A percentile compares a stretch with the other conserved stretches of the same genome.
Evolutionary conservation across 1,140 invertebrate genomes (phyloP).

Genomic region (Cephus cinctus): DNA sequence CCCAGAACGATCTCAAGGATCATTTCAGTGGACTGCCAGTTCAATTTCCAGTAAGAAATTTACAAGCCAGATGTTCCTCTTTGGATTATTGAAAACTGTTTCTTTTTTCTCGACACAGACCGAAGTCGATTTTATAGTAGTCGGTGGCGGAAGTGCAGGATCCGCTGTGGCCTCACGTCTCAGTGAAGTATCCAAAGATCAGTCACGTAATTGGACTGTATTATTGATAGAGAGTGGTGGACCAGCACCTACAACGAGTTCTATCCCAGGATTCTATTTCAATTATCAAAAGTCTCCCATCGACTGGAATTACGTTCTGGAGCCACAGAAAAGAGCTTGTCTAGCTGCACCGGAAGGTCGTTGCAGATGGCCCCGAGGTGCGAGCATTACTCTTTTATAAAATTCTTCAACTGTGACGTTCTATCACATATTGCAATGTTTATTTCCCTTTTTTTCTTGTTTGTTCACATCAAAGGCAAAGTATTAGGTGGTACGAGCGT

Average conservation of each 20-base stretch:
- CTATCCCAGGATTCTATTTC: too few relatives aligned
- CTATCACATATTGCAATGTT: too few relatives aligned
- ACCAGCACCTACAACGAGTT: constrained; percentile 39
- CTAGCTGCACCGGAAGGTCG: constrained; percentile 46
- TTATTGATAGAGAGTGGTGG: constrained; percentile 1
- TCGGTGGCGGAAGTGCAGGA: constrained; percentile 36
- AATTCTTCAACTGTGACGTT: too few relatives aligned
- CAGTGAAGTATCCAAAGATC: not conserved
- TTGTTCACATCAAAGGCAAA: too few relatives aligned
- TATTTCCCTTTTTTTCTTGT: too few relatives aligned
- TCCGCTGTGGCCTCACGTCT: not conserved
- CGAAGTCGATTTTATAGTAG: constrained; percentile 73
- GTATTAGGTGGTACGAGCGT: constrained; percentile 61
- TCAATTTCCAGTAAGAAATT: too few relatives aligned
- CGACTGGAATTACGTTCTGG: too few relatives aligned
- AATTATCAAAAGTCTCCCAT: constrained; percentile 12
- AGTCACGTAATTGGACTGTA: not conserved
- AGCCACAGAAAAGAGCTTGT: too few relatives aligned
- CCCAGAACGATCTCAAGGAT: too few relatives aligned
- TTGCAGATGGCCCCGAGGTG: constrained; percentile 38
- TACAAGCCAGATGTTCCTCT: constrained; percentile 15
- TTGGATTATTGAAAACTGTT: constrained; percentile 21
- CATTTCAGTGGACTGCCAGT: too few relatives aligned
- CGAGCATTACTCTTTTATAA: too few relatives aligned
- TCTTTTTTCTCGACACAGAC: constrained; percentile 32